Conservation (phyloP, 2,113 vertebrate species). For the Cervus canadensis region DNA sequence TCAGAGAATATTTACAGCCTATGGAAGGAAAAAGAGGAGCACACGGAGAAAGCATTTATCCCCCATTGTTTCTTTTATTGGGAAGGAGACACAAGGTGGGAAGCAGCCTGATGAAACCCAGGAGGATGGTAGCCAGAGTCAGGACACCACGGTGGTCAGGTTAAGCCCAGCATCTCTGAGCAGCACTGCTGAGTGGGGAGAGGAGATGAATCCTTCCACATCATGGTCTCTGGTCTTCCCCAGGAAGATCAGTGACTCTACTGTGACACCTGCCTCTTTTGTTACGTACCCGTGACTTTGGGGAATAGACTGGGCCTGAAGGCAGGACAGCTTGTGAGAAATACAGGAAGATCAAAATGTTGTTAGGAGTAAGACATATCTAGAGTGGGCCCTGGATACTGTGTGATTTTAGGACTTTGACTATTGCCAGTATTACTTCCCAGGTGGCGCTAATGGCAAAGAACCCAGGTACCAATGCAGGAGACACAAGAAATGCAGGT, state of each 20-base stretch:
- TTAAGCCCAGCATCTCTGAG: not conserved
- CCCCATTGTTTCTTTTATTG: constrained; percentile 48
- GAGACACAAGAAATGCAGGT: not conserved
- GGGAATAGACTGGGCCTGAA: not conserved
- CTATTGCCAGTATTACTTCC: not conserved
- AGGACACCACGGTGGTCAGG: constrained; percentile 5
- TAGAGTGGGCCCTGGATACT: fast-evolving
- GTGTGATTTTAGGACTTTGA: not conserved
- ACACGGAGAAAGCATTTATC: not conserved
- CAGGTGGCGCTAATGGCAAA: not conserved
- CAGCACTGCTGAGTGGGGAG: not conserved
- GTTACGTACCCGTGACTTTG: not conserved
- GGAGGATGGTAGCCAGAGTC: not conserved
- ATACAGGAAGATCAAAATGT: not conserved
- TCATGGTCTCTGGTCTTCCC: not conserved
- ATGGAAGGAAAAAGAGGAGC: not conserved
- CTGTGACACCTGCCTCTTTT: constrained; percentile 62
- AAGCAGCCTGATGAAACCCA: not conserved
- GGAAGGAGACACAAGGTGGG: not conserved
- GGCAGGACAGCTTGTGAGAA: not conserved
- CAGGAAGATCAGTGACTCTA: constrained; percentile 72
- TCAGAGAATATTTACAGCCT: not conserved
- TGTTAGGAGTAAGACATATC: not conserved
- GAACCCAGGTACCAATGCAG: not conserved
- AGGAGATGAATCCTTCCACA: not conserved